These are phyloP conservation scores for Nansenia antarctica DNA, from an alignment of 2,113 vertebrate species.

Conservation along the genomic window DNA sequence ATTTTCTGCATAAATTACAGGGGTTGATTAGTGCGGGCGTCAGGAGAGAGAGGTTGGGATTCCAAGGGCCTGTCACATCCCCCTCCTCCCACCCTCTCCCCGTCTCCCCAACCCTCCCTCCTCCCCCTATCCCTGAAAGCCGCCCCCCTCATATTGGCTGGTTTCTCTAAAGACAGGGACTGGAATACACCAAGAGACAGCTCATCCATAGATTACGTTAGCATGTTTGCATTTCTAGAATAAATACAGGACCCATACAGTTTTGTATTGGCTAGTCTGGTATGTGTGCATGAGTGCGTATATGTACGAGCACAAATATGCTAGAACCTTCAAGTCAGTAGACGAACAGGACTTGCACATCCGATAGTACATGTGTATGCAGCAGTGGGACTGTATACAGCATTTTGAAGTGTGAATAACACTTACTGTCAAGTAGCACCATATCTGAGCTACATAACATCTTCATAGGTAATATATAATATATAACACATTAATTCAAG, in stretches of 20 bases:
- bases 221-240: slow-evolving; percentile 37
- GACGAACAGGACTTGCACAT: background rate
- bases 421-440: background rate
- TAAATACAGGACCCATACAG: slow-evolving; percentile 26
- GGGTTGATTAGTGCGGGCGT: slow-evolving; percentile 99
- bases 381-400: too few species aligned
- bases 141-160: slow-evolving; percentile 38
- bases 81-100: slow-evolving; percentile 39
- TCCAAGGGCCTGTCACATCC: slow-evolving; percentile 95
- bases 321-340: background rate
- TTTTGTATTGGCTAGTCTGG: background rate
- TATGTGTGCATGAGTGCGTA: background rate
- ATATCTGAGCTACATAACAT: background rate
- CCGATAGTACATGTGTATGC: background rate
- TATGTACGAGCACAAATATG: background rate
- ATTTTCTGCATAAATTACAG: slow-evolving; percentile 99
- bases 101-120: background rate
- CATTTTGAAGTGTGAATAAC: background rate
- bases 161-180: slow-evolving; percentile 62
- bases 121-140: slow-evolving; percentile 44
- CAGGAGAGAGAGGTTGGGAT: slow-evolving; percentile 99
- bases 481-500: slow-evolving; percentile 37
- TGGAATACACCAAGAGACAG: slow-evolving; percentile 56
- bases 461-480: slow-evolving; percentile 30
- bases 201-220: slow-evolving; percentile 30